Conservation (phyloP, 1,140 invertebrate species). For the Platorchestia sp. region DNA sequence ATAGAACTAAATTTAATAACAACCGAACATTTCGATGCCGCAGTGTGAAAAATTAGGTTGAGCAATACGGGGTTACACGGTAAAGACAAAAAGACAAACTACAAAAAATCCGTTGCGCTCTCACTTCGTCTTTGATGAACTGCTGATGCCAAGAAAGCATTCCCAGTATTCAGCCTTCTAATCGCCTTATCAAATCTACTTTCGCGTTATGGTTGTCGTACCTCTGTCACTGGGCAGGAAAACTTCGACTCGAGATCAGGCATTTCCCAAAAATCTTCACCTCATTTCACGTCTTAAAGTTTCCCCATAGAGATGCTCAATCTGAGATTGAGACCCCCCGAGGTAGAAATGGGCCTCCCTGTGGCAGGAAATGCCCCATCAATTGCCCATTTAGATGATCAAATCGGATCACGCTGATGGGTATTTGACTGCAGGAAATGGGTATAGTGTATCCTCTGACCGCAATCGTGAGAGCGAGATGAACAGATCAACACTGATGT, state of each 20-base stretch:
- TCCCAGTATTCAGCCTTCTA: no score
- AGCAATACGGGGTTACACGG: no score
- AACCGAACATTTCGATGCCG: no score
- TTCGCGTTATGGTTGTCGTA: no score
- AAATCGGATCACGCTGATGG: slow-evolving; percentile 29
- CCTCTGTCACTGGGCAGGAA: no score
- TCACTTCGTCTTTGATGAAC: no score
- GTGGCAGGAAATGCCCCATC: slow-evolving; percentile 43
- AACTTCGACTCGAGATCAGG: not conserved
- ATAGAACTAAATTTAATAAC: no score
- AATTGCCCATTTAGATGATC: slow-evolving; percentile 2
- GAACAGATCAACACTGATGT: not conserved
- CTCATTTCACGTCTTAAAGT: not conserved
- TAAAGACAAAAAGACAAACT: no score
- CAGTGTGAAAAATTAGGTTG: no score
- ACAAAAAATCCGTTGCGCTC: no score
- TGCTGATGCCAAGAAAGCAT: no score
- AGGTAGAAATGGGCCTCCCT: slow-evolving; percentile 19
- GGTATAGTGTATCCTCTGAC: not conserved
- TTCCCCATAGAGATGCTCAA: not conserved
- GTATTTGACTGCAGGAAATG: slow-evolving; percentile 40
- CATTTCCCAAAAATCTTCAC: not conserved
- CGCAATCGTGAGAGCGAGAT: not conserved
- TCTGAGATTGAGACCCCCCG: slow-evolving; percentile 7
- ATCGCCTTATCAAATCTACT: no score